Percentiles rank a stretch among this genome's conserved stretches.
These are phyloP conservation scores for Leucopternis melanops DNA, from an alignment of 2,113 vertebrate genomes.

Conservation along the genomic window DNA sequence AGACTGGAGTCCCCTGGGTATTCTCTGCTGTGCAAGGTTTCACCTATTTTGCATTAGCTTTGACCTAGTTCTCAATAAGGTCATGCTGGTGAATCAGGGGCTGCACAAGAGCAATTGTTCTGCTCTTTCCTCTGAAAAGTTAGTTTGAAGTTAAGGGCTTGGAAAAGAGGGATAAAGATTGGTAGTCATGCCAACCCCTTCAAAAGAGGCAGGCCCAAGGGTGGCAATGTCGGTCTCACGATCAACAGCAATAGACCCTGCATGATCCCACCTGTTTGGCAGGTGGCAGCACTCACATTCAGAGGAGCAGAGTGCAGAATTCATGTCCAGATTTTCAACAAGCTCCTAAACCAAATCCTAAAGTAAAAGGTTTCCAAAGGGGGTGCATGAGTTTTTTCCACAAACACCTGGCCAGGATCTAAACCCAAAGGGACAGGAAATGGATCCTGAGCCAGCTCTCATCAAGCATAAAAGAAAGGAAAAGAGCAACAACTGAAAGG, in stretches of 20 bases:
- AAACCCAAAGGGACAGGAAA: background rate
- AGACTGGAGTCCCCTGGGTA: background rate
- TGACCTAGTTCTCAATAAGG: background rate
- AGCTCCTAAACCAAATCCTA: background rate
- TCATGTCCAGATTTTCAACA: background rate
- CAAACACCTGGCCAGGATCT: background rate
- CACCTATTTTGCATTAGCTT: background rate
- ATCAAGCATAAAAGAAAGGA: background rate
- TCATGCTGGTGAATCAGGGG: background rate
- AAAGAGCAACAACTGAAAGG: background rate
- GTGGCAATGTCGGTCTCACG: background rate
- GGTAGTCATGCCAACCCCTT: background rate
- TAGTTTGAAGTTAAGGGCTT: background rate
- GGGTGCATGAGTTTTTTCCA: background rate
- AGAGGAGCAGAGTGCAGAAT: background rate
- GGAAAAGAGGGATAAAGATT: background rate
- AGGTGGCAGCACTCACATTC: background rate
- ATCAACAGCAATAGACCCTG: background rate
- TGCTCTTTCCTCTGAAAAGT: background rate
- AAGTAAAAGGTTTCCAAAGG: background rate
- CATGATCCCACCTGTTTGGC: background rate
- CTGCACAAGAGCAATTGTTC: background rate
- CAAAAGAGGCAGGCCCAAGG: background rate
- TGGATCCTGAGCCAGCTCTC: background rate
- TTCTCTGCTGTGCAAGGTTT: background rate